Evolutionary conservation across 2,797 vertebrate species (phyloP).

Genomic region (Lepilemur septentrionalis): DNA sequence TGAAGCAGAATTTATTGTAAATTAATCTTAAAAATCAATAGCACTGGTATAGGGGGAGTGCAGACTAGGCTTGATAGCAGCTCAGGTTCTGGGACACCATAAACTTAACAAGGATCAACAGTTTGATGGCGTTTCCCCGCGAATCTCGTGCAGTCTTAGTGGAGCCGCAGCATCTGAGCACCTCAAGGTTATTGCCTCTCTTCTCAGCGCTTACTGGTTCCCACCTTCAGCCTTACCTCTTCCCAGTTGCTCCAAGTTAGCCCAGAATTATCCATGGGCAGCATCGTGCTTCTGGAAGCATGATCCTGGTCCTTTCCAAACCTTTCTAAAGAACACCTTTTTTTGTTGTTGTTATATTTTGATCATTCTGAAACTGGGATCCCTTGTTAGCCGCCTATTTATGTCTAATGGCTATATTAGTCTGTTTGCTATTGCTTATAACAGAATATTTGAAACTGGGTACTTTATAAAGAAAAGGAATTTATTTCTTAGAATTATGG

Average conservation of each 20-base stretch:
- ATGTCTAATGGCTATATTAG: neutral
- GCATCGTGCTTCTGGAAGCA: neutral
- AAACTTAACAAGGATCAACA: accelerated
- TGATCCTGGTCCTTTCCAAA: neutral
- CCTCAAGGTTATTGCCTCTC: neutral
- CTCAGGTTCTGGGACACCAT: neutral
- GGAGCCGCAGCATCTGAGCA: neutral
- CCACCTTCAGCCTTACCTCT: neutral
- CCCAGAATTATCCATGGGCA: neutral
- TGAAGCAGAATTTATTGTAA: neutral
- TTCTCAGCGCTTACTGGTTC: neutral
- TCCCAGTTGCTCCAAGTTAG: neutral
- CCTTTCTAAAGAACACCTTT: neutral
- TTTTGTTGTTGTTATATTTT: neutral
- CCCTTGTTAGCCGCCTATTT: neutral
- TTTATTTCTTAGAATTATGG: neutral
- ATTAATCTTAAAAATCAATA: neutral
- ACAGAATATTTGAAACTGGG: neutral
- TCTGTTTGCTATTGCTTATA: neutral
- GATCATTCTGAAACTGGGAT: neutral
- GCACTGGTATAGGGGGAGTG: neutral
- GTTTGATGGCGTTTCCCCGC: neutral
- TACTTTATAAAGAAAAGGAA: neutral
- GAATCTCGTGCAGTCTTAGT: neutral
- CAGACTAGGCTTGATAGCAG: neutral